A percentile compares a stretch with the other conserved stretches of the same genome.
Conservation (phyloP, 1,140 invertebrate genomes). For the Rhopalosiphum maidis region DNA sequence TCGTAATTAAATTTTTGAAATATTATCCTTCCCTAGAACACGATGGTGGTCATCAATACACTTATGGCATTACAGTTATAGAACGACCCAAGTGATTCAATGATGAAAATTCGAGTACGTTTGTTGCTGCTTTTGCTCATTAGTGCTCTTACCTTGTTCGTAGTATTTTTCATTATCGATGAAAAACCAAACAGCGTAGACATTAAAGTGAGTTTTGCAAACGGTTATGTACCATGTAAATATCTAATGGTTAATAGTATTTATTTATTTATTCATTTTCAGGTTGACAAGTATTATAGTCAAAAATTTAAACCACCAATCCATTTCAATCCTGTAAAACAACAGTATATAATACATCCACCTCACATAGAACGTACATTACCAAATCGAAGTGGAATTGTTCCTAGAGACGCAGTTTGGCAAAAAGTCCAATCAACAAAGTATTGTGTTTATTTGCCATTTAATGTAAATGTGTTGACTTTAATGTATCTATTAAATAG, state of each 20-base stretch:
- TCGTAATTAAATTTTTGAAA: neutral
- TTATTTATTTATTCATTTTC: neutral
- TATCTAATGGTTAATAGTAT: neutral
- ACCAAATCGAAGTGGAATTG: slow-evolving; percentile 64
- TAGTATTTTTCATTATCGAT: neutral
- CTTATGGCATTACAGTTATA: neutral
- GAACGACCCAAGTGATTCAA: neutral
- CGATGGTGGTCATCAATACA: neutral
- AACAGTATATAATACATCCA: slow-evolving; percentile 44
- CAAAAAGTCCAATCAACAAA: slow-evolving; percentile 68
- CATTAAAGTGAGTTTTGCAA: neutral
- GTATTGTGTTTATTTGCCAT: slow-evolving; percentile 59
- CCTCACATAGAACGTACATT: slow-evolving; percentile 59
- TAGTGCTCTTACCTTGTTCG: neutral
- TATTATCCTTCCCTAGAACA: neutral
- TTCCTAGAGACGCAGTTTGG: slow-evolving; percentile 67
- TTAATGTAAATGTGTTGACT: neutral
- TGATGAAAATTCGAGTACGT: slow-evolving; percentile 47
- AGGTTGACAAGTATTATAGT: neutral
- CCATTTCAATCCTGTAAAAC: neutral
- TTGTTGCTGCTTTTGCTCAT: slow-evolving; percentile 14
- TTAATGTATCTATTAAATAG: slow-evolving; percentile 63
- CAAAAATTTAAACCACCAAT: neutral
- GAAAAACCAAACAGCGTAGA: neutral
- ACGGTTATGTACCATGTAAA: neutral